Evolutionary conservation across 2,888 invertebrate genomes (phyloP).

Genomic region (Lymantria monacha): DNA sequence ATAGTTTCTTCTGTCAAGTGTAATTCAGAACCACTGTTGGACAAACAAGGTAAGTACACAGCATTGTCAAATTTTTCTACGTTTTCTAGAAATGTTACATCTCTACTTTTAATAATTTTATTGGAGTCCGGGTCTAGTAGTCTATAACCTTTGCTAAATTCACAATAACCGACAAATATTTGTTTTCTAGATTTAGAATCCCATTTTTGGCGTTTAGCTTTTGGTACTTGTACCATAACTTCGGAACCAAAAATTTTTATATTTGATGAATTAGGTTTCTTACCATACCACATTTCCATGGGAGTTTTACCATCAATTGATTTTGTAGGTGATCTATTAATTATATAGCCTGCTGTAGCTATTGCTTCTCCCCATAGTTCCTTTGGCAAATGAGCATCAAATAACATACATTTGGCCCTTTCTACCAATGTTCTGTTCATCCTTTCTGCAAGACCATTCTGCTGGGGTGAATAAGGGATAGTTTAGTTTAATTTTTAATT

Average conservation of each 20-base stretch:
- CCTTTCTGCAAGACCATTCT: constrained; percentile 1
- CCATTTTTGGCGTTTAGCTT: background rate
- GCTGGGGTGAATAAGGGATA: constrained; percentile 18
- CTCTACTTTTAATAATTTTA: constrained; percentile 4
- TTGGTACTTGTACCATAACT: background rate
- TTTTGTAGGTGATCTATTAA: constrained; percentile 1
- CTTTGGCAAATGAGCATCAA: constrained; percentile 4
- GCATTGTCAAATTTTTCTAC: background rate
- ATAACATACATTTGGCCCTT: too few species aligned
- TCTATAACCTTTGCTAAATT: constrained; percentile 5
- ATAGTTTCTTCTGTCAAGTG: background rate
- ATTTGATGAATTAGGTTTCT: background rate
- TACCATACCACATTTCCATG: background rate
- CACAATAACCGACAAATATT: background rate
- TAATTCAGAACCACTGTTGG: background rate
- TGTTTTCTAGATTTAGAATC: background rate
- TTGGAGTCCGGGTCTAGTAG: constrained; percentile 3
- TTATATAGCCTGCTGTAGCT: constrained; percentile 4
- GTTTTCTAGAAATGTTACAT: constrained; percentile 5
- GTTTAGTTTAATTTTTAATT: constrained; percentile 6
- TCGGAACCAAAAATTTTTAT: background rate
- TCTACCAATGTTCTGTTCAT: constrained; percentile 15
- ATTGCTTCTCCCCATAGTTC: constrained; percentile 9
- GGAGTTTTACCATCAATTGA: background rate
- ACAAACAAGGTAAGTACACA: background rate